These are phyloP conservation scores for Eidolon dupreanum DNA, from an alignment of 2,797 vertebrate genomes.

Conservation along the genomic window DNA sequence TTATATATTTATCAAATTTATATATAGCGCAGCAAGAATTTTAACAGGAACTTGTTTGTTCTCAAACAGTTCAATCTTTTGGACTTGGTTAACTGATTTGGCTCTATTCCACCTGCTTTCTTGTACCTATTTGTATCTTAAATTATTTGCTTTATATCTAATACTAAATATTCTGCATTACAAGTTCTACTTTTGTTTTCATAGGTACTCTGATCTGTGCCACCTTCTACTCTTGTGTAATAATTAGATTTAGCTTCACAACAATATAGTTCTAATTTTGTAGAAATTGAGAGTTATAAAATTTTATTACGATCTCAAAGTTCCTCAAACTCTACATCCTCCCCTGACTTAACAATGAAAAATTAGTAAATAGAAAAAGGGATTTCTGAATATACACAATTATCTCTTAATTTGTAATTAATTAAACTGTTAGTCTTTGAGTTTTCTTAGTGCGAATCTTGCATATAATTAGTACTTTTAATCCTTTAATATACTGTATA, in stretches of 20 bases:
- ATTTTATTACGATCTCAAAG: not conserved
- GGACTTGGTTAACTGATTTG: not conserved
- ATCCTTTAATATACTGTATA: not conserved
- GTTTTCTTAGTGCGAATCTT: not conserved
- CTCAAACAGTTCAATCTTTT: not conserved
- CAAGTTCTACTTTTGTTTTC: conserved; percentile 2
- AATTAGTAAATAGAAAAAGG: not conserved
- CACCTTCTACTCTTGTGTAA: not conserved
- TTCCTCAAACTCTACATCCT: not conserved
- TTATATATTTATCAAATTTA: not conserved
- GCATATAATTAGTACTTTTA: not conserved
- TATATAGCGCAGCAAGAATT: not conserved
- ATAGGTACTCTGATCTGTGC: not conserved
- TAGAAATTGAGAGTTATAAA: not conserved
- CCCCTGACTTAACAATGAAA: not conserved
- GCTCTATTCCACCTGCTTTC: not conserved
- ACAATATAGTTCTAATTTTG: not conserved
- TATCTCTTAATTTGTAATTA: not conserved
- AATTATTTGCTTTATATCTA: not conserved
- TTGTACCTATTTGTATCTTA: not conserved
- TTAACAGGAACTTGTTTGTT: not conserved
- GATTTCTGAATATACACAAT: not conserved
- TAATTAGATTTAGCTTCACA: not conserved
- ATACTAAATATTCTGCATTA: not conserved
- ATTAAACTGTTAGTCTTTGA: not conserved